phyloP scores from a whole-genome alignment of 2,888 invertebrate species.

The Oxycera nigricornis region DNA sequence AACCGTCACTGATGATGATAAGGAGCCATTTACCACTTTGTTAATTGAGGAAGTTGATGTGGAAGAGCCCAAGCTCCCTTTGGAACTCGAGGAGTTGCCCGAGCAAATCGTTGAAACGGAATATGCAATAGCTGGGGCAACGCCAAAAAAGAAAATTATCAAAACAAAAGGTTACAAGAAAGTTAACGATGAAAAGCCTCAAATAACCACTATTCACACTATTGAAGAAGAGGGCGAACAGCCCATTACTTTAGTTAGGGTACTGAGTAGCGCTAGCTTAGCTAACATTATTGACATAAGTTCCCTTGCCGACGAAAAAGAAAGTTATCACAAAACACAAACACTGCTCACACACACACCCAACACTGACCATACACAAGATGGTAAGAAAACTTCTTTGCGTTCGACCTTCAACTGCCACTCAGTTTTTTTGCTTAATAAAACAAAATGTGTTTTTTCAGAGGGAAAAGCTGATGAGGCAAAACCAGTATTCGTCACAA shows the following conservation, averaged over 20 bases:
- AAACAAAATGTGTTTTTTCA: background rate
- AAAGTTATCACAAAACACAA: slow-evolving; percentile 49
- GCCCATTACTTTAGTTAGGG: slow-evolving; percentile 60
- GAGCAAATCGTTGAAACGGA: slow-evolving; percentile 57
- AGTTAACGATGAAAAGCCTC: slow-evolving; percentile 56
- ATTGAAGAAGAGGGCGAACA: slow-evolving; percentile 63
- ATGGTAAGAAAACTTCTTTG: slow-evolving; percentile 53
- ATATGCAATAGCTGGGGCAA: slow-evolving; percentile 55
- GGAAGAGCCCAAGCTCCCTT: background rate
- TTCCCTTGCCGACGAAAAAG: slow-evolving; percentile 55
- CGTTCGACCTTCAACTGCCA: background rate
- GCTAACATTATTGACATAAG: slow-evolving; percentile 31
- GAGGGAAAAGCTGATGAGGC: slow-evolving; percentile 54
- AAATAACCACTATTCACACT: slow-evolving; percentile 63
- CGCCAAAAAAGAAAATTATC: slow-evolving; percentile 53
- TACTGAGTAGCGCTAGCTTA: slow-evolving; percentile 58
- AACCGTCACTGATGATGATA: slow-evolving; percentile 56
- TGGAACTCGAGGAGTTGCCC: slow-evolving; percentile 54
- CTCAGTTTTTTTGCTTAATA: background rate
- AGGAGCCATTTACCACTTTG: slow-evolving; percentile 56
- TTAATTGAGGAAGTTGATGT: slow-evolving; percentile 53
- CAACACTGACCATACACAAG: slow-evolving; percentile 53
- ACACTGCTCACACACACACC: slow-evolving; percentile 53
- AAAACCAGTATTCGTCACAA: slow-evolving; percentile 60
- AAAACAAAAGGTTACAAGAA: slow-evolving; percentile 57